Conservation (phyloP, 2,888 invertebrate species). For the Cataglyphis cursor region DNA sequence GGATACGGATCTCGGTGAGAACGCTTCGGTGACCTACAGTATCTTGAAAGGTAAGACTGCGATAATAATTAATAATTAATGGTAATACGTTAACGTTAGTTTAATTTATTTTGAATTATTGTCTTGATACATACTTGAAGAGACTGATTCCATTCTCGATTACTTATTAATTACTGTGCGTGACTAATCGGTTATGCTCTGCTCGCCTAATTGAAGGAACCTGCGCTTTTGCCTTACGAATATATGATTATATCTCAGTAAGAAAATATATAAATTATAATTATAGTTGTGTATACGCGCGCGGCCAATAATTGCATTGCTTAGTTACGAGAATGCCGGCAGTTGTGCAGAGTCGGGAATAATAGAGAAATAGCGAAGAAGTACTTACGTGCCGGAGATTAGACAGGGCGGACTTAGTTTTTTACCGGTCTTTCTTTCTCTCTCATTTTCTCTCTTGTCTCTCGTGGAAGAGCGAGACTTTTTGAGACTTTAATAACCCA, state of each 20-base stretch:
- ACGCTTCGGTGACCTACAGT: slow-evolving; percentile 95
- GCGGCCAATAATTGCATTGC: slow-evolving; percentile 13
- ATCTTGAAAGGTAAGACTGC: slow-evolving; percentile 90
- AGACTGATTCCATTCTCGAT: not conserved
- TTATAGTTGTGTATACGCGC: not conserved
- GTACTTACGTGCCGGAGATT: slow-evolving; percentile 28
- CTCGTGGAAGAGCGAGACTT: slow-evolving; percentile 12
- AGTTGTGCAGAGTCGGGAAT: slow-evolving; percentile 24
- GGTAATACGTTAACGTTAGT: not conserved
- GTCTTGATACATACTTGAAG: not conserved
- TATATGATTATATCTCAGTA: slow-evolving; percentile 35
- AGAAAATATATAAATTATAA: slow-evolving; percentile 52
- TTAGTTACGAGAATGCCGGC: slow-evolving; percentile 23
- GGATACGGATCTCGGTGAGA: slow-evolving; percentile 96
- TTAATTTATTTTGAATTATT: not conserved
- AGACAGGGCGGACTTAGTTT: slow-evolving; percentile 11
- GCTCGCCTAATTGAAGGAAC: slow-evolving; percentile 25
- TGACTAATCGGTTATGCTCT: slow-evolving; percentile 28
- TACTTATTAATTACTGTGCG: slow-evolving; percentile 1
- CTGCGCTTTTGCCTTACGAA: slow-evolving; percentile 14
- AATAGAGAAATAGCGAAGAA: slow-evolving; percentile 41
- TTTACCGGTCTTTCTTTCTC: not conserved
- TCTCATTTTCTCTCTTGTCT: not conserved
- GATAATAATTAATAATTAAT: too few species aligned
- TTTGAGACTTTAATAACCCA: slow-evolving; percentile 59